A percentile compares a stretch with the other conserved stretches of the same genome.
These are phyloP conservation scores for Chloroclystis v-ata DNA, from an alignment of 2,888 invertebrate genomes.

Conservation along the genomic window DNA sequence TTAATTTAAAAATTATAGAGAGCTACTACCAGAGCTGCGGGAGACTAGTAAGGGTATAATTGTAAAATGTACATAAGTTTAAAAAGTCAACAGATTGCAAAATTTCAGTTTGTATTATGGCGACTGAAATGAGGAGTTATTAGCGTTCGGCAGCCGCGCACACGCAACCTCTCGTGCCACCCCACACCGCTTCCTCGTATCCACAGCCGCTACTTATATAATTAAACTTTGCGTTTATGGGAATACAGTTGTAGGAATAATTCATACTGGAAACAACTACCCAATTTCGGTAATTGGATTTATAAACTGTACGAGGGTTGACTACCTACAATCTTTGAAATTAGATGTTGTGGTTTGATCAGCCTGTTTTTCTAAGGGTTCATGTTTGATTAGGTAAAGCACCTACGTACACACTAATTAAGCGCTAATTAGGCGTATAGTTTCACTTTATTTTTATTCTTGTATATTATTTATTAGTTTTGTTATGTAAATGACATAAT, in stretches of 20 bases:
- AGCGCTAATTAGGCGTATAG: no score
- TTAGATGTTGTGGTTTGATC: background rate
- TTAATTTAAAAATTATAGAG: no score
- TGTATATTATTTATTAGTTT: background rate
- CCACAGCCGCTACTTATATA: slow-evolving; percentile 48
- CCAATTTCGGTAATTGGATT: slow-evolving; percentile 12
- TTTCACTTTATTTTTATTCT: no score
- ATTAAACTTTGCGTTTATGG: slow-evolving; percentile 40
- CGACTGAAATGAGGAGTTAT: slow-evolving; percentile 48
- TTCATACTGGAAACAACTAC: slow-evolving; percentile 7
- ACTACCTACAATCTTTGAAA: background rate
- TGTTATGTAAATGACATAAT: no score
- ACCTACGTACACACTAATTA: no score
- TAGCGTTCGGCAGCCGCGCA: slow-evolving; percentile 52
- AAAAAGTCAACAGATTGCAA: slow-evolving; percentile 28
- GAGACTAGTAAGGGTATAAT: no score
- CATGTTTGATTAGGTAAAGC: background rate
- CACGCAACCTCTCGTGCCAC: slow-evolving; percentile 68
- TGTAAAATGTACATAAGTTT: no score
- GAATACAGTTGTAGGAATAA: slow-evolving; percentile 14
- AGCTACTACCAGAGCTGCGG: no score
- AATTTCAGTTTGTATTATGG: slow-evolving; percentile 53
- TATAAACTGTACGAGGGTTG: slow-evolving; percentile 4
- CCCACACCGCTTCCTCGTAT: slow-evolving; percentile 34
- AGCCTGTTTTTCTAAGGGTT: background rate